Percentiles rank a stretch among this genome's conserved stretches.
Evolutionary conservation across 2,113 vertebrate genomes (phyloP).

Genomic region (Mesembrinibis cayennensis): DNA sequence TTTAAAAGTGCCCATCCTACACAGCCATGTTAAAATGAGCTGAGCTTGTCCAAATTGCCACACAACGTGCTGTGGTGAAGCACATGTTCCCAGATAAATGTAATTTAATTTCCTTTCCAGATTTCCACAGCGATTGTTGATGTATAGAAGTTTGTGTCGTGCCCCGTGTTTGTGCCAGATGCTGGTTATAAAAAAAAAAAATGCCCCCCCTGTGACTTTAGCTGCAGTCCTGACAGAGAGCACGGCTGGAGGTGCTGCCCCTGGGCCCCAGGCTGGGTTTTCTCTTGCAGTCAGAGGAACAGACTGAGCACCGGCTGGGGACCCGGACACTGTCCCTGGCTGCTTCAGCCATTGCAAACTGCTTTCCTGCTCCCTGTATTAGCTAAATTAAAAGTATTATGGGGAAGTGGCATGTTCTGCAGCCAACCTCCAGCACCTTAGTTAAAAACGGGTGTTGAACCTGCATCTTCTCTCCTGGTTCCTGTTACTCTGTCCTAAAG

Average conservation of each 20-base stretch:
- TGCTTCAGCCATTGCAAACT: neutral
- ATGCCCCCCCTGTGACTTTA: too few species aligned
- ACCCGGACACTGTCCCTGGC: neutral
- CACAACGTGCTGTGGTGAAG: too few species aligned
- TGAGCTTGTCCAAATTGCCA: too few species aligned
- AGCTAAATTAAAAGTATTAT: neutral
- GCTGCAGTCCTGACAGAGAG: neutral
- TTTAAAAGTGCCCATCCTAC: neutral
- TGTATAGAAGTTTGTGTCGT: neutral
- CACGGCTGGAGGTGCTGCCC: neutral
- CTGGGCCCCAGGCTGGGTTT: neutral
- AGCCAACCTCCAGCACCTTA: neutral
- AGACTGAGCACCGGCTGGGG: neutral
- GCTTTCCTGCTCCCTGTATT: neutral
- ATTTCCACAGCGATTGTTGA: neutral
- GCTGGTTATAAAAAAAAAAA: neutral
- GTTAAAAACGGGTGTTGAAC: neutral
- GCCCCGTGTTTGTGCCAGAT: neutral
- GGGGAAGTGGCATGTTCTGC: neutral
- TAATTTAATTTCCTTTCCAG: neutral
- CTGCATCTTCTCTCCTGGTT: neutral
- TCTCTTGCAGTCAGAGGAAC: neutral
- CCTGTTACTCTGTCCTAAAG: neutral
- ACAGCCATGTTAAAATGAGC: neutral
- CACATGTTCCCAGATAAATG: too few species aligned